Percentiles rank a stretch among this genome's conserved stretches.
Evolutionary conservation across 2,797 vertebrate species (phyloP).

Genomic region (Artibeus jamaicensis): DNA sequence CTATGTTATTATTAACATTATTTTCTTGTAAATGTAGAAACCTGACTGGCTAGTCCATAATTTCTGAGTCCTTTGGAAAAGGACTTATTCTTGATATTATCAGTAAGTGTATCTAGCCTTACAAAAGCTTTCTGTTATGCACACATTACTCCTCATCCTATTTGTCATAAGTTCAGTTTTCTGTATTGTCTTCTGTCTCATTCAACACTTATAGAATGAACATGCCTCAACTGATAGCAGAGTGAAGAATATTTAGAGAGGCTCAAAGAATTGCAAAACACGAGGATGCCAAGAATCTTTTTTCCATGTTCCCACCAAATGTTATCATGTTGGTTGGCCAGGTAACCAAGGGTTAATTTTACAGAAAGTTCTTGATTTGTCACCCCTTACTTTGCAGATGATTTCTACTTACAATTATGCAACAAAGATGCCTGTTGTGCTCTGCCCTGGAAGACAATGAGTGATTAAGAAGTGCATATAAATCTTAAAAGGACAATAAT

Average conservation of each 20-base stretch:
- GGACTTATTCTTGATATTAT: neutral
- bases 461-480: neutral
- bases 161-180: neutral
- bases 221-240: neutral
- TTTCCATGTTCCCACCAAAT: neutral
- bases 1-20: neutral
- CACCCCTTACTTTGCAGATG: neutral
- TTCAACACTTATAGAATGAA: neutral
- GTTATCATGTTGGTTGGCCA: neutral
- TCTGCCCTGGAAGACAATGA: neutral
- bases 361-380: neutral
- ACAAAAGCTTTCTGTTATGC: neutral
- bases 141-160: neutral
- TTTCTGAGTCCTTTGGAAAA: neutral
- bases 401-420: neutral
- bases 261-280: neutral
- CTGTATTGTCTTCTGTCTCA: neutral
- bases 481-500: neutral
- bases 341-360: neutral
- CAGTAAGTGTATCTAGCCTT: neutral
- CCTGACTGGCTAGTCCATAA: neutral
- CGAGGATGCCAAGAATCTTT: neutral
- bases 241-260: neutral
- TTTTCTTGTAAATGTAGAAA: slow-evolving; percentile 3
- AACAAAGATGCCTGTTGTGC: neutral